Evolutionary conservation across 2,113 vertebrate genomes (phyloP), one percentile per base, ranked within the genome.

Genomic region (Phrynosoma blainvillii): DNA sequence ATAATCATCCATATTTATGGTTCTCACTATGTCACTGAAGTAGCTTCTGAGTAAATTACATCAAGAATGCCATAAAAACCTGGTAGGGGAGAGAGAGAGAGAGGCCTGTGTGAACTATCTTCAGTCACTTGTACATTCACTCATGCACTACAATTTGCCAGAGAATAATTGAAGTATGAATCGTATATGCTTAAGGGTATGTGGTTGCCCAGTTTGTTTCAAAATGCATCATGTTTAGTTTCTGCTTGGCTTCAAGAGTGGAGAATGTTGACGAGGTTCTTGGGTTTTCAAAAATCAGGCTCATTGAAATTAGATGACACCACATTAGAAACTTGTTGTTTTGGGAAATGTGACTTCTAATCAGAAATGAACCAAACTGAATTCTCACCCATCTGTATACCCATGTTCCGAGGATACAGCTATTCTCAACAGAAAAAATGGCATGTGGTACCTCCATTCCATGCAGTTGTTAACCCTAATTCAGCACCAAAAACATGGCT

Each of bases 1-100:
- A 85, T 68, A 81, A 85, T 89, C 78, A 89, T 89, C 84, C 84
- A 82, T 89, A 89, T 85, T 85, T 89, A 89, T 89, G 88, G 84
- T 20, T 82, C 70, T 25, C n/a, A 30, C 77, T 85, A 82, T 85
- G 78, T 89, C 88, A 85, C 25, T 75, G 79, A 59, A 85, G 84
- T 81, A 82, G 68, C 59, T 81, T 85, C 88, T 75, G 84, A 76
- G 77, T 85, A 82, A 82, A 89, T 68, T 82, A 81, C 73, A 82
- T 89, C 84, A 82, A 85, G 59, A 75, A 82, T 76, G 78, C 56
- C 71, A 82, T 89, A 89, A 85, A 81, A 62, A 68, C 4, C 18
- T 25, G 66, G 66, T 9, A 3, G 56, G 56, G 52, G 30, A 85
- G 36, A 36, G 36, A 36, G 36, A 36, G 36, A 36, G 23, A 62